Evolutionary conservation across 2,113 vertebrate species (phyloP).

Genomic region (Rafetus swinhoei): DNA sequence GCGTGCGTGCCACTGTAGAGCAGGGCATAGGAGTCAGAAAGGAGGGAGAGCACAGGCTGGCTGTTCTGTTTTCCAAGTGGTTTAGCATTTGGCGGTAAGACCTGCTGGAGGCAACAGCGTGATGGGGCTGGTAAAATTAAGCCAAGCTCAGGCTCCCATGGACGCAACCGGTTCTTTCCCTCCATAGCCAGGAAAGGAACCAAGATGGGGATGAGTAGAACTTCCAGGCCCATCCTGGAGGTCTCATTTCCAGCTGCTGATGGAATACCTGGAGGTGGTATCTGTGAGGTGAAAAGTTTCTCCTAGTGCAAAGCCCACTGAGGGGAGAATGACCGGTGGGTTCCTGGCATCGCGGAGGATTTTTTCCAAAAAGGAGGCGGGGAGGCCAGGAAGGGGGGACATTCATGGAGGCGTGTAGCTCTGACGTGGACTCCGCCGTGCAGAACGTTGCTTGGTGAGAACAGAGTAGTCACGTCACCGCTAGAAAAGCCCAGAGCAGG

Average conservation of each 20-base stretch:
- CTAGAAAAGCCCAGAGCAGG: background rate
- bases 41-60: background rate
- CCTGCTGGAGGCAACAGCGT: background rate
- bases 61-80: background rate
- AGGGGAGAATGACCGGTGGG: background rate
- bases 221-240: background rate
- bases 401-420: background rate
- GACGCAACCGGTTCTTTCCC: rapidly evolving
- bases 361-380: background rate
- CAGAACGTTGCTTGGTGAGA: background rate
- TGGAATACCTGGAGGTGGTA: background rate
- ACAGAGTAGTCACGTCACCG: background rate
- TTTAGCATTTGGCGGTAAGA: background rate
- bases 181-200: background rate
- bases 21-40: rapidly evolving
- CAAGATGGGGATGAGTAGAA: background rate
- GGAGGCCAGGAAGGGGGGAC: background rate
- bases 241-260: background rate
- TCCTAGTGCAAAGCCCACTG: constrained; percentile 64
- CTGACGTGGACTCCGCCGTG: background rate
- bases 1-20: background rate
- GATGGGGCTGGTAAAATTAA: background rate
- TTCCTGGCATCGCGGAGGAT: background rate
- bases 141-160: background rate
- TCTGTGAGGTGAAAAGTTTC: background rate